These are phyloP conservation scores for Radopholus similis DNA, from an alignment of 1,140 invertebrate species.

Conservation along the genomic window DNA sequence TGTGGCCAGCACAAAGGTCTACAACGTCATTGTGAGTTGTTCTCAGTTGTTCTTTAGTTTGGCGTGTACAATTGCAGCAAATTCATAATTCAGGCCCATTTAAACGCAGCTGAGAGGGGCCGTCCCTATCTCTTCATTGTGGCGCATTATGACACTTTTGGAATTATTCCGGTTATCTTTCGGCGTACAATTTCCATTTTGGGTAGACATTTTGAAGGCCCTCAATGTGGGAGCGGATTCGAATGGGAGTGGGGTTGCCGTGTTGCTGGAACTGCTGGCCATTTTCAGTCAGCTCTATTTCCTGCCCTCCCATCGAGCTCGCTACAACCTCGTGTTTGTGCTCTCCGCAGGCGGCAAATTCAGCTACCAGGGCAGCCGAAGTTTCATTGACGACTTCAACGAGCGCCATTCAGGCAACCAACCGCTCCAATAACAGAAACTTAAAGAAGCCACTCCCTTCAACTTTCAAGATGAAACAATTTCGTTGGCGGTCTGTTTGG, in stretches of 20 bases:
- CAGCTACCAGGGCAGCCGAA: conserved; percentile 91
- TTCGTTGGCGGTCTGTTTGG: conserved; percentile 81
- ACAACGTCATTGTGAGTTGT: conserved; percentile 47
- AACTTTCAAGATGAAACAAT: conserved; percentile 44
- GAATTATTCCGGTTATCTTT: conserved; percentile 73
- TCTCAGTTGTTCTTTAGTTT: background rate
- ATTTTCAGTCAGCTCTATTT: conserved; percentile 87
- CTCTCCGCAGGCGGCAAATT: conserved; percentile 85
- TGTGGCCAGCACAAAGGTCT: conserved; percentile 13
- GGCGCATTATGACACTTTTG: conserved; percentile 86
- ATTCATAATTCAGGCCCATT: conserved; percentile 72
- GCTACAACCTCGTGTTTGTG: conserved; percentile 81
- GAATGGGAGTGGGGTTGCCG: conserved; percentile 84
- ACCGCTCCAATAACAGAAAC: background rate
- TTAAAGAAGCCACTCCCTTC: conserved; percentile 4
- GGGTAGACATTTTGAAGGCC: conserved; percentile 66
- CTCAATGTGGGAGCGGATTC: conserved; percentile 81
- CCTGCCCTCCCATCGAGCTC: conserved; percentile 72
- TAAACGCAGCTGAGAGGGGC: conserved; percentile 70
- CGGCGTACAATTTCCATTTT: conserved; percentile 14
- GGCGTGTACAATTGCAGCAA: background rate
- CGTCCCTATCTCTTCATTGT: conserved; percentile 66
- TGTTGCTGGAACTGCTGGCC: conserved; percentile 79
- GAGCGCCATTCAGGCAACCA: conserved; percentile 73
- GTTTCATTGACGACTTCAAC: conserved; percentile 88